These are phyloP conservation scores for Zygaena filipendulae DNA, from an alignment of 2,888 invertebrate species.

Conservation along the genomic window DNA sequence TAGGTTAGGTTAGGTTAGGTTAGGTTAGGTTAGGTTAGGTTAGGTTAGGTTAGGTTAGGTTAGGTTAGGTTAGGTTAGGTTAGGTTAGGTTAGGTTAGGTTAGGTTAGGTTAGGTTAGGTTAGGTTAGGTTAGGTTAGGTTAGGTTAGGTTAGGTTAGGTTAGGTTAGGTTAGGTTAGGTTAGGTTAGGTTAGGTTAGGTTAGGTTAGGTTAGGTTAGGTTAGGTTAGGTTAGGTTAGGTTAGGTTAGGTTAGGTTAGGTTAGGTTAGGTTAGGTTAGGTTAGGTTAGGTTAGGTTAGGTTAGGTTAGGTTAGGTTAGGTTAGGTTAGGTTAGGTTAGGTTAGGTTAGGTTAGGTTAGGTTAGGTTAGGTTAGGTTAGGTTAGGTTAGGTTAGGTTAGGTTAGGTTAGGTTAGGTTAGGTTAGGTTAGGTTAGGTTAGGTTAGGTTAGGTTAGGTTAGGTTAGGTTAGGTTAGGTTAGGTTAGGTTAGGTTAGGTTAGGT, in stretches of 20 bases:
- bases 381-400: constrained; percentile 8
- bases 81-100: constrained; percentile 4
- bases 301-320: constrained; percentile 3
- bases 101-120: constrained; percentile 6
- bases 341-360: constrained; percentile 3
- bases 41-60: constrained; percentile 11
- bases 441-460: constrained; percentile 10
- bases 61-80: constrained; percentile 10
- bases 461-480: constrained; percentile 7
- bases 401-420: constrained; percentile 8
- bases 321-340: constrained; percentile 3
- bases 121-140: constrained; percentile 1
- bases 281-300: constrained; percentile 2
- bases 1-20: constrained; percentile 12
- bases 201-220: constrained; percentile 9
- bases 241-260: constrained; percentile 1
- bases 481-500: constrained; percentile 7
- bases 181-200: constrained; percentile 9
- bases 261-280: constrained; percentile 4
- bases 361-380: constrained; percentile 7
- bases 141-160: constrained; percentile 2
- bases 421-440: constrained; percentile 10
- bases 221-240: constrained; percentile 7
- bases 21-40: constrained; percentile 11
- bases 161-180: constrained; percentile 8